phyloP scores from a whole-genome alignment of 2,113 vertebrate species.

The Aldabrachelys gigantea region DNA sequence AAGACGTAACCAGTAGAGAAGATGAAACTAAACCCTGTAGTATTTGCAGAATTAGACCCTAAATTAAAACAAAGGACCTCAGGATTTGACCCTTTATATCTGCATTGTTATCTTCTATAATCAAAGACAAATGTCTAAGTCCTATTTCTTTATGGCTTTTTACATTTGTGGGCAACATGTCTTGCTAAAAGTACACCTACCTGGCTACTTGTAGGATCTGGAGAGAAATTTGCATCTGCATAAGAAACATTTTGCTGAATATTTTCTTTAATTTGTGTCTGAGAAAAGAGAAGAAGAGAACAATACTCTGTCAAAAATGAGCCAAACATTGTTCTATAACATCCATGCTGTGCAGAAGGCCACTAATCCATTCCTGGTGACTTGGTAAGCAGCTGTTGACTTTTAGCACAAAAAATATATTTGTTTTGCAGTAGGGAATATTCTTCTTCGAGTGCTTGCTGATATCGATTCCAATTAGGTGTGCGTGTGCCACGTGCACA shows the following conservation, averaged over 20 bases:
- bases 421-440: not conserved
- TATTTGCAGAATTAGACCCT: not conserved
- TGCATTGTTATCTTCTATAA: not conserved
- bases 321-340: not conserved
- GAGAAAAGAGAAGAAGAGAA: not conserved
- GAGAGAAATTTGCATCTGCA: not conserved
- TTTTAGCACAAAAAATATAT: not conserved
- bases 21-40: not conserved
- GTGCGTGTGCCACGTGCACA: too few relatives aligned
- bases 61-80: not conserved
- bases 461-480: too few relatives aligned
- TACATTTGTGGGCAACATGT: not conserved
- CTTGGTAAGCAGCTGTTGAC: not conserved
- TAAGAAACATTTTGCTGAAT: not conserved
- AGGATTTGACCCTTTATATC: not conserved
- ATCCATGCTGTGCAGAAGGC: not conserved
- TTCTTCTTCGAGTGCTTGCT: too few relatives aligned
- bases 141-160: not conserved
- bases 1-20: not conserved
- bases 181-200: not conserved
- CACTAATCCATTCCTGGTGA: conserved; percentile 6
- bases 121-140: not conserved
- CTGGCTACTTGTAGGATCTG: not conserved
- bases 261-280: not conserved
- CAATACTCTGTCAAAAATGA: not conserved